Evolutionary conservation across 2,797 vertebrate genomes (phyloP), one percentile per base, ranked within the genome.

Genomic region (Zonotrichia albicollis): DNA sequence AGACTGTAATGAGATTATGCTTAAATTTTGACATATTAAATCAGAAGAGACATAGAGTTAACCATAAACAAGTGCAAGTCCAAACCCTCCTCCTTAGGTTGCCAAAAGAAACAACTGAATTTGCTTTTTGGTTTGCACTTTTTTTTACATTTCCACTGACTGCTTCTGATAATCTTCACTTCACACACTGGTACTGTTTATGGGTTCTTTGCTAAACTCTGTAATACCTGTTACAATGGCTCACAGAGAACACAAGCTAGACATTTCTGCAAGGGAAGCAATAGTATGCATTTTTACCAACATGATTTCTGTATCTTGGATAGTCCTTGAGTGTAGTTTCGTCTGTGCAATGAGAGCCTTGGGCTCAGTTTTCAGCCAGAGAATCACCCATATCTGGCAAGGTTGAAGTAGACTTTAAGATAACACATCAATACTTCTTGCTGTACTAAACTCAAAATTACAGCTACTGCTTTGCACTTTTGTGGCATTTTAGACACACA

Each of bases 71-170:
- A 75, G 7, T 25, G 3, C 53, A 90, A 72, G 6, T 73, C 25
- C 22, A 53, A 8, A 48, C 68, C 26, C 6, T 55, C 1, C 22
- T 84, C 12, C 22, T 67, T 30, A 36, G 14, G 5, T 16, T 84
- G 20, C 9, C 9, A 51, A 42, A 67, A 22, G 27, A 77, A 86
- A 78, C 5, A 2, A 76, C 4, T 13, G 5, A 80, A 73, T 27
- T 8, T 1, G 30, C 6, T 60, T 84, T 55, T 45, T n/a, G 9
- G 6, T 5, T 7, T 42, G n/a, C 34, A 2, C 17, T 40, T 32
- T 18, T 29, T 55, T 61, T 53, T 5, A 3, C 0, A 3, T 30
- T 83, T 65, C 14, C 5, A 12, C 10, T 6, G 8, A 13, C 4
- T 3, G 22, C 5, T 77, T 65, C 55, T 57, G 26, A 60, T 50